Evolutionary conservation across 30 jellyfish, hydroid and myxozoan species (phyloP), one percentile per base, ranked within the genome.

Genomic region (Turritopsis dohrnii): DNA sequence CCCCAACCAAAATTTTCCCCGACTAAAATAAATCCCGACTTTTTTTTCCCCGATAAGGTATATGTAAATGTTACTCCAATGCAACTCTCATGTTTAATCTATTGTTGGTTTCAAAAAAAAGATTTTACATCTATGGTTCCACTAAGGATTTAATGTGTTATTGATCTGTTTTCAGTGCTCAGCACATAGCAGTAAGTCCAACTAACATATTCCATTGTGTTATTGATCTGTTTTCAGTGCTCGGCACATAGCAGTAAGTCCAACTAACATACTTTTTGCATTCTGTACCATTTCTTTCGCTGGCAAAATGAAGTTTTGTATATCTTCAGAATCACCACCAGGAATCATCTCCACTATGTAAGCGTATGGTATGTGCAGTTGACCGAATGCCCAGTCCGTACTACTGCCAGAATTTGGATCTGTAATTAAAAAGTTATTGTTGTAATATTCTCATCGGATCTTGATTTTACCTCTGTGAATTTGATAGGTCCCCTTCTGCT

Each of bases 391-490:
- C 91, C 85, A 83, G 80, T 88, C 96, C 60, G 79, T 83, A 69
- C 92, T 88, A 53, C 87, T 71, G 0, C 96, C 96, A 28, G 93
- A 86, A 27, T 41, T 81, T 8, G 96, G 84, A 73, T 88, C 96
- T 88, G 54, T n/a, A 41, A 41, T 41, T 41, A 5, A 41, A 41
- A 41, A 3, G 13, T 41, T 3, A 41, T 41, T 41, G n/a, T n/a
- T n/a, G n/a, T n/a, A n/a, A n/a, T n/a, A n/a, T n/a, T n/a, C n/a
- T n/a, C n/a, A n/a, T n/a, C n/a, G n/a, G n/a, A n/a, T n/a, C n/a
- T n/a, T n/a, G n/a, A n/a, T n/a, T n/a, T n/a, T n/a, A n/a, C n/a
- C n/a, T n/a, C n/a, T n/a, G n/a, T n/a, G n/a, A n/a, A n/a, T n/a
- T n/a, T n/a, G n/a, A n/a, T n/a, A n/a, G n/a, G n/a, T n/a, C n/a